Percentiles rank a stretch among this genome's conserved stretches.
phyloP scores from a whole-genome alignment of 2,888 invertebrate species.

The Plagiodera versicolora region DNA sequence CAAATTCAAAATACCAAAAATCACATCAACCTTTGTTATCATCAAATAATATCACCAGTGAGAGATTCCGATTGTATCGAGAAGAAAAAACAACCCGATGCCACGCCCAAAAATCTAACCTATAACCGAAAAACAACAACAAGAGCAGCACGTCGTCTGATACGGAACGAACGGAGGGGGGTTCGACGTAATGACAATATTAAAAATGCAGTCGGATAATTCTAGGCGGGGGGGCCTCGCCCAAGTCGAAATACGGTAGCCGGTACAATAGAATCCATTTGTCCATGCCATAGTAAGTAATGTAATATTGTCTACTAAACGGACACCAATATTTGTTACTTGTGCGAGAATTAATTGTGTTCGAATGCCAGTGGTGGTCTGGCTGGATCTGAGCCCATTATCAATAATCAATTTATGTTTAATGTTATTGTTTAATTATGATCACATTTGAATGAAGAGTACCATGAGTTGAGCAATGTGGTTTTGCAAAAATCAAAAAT shows the following conservation, averaged over 20 bases:
- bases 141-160: constrained; percentile 12
- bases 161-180: constrained; percentile 22
- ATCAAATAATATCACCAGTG: too few relatives aligned
- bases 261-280: constrained; percentile 49
- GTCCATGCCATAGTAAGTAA: constrained; percentile 48
- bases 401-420: too few relatives aligned
- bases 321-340: constrained; percentile 46
- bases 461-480: too few relatives aligned
- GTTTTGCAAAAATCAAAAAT: too few relatives aligned
- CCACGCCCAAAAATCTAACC: background rate
- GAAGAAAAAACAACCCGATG: background rate
- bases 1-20: too few relatives aligned
- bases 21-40: too few relatives aligned
- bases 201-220: constrained; percentile 47
- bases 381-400: background rate
- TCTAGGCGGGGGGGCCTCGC: constrained; percentile 46
- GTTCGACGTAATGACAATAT: constrained; percentile 48
- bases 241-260: constrained; percentile 55
- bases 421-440: too few relatives aligned
- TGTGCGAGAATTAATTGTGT: constrained; percentile 37
- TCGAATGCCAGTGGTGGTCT: constrained; percentile 7
- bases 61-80: too few relatives aligned
- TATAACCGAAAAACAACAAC: constrained; percentile 4
- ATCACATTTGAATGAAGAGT: too few relatives aligned
- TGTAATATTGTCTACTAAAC: constrained; percentile 47